Percentiles rank a stretch among this genome's conserved stretches.
Conservation (phyloP, 2,113 vertebrate species). For the Gadus macrocephalus region DNA sequence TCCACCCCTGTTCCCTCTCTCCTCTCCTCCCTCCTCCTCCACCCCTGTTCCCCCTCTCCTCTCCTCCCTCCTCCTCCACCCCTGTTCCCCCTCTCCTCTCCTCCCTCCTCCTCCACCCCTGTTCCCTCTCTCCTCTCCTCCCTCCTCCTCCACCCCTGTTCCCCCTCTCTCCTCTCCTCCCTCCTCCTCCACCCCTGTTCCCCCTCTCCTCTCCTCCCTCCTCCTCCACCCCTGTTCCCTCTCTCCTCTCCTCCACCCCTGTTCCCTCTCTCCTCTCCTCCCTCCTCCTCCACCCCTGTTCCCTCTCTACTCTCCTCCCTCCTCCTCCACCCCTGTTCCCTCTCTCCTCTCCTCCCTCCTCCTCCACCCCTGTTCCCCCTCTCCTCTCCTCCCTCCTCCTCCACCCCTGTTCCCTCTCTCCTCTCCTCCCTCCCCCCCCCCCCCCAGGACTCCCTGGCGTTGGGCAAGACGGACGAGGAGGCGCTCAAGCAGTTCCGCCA, state of each 20-base stretch:
- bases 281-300: not conserved
- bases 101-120: not conserved
- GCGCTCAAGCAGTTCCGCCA: slow-evolving; percentile 97
- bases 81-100: not conserved
- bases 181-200: not conserved
- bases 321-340: no score
- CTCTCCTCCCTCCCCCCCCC: no score
- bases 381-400: not conserved
- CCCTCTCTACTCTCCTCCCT: not conserved
- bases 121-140: not conserved
- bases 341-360: no score
- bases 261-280: no score
- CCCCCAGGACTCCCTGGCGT: slow-evolving; percentile 85
- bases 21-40: not conserved
- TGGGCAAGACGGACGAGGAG: slow-evolving; percentile 95
- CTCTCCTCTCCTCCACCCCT: not conserved
- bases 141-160: no score
- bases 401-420: no score
- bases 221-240: not conserved
- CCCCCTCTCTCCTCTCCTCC: not conserved
- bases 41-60: no score
- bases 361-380: not conserved
- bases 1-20: not conserved
- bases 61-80: not conserved
- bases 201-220: no score